These are phyloP conservation scores for Nycticryphes semicollaris DNA, from an alignment of 2,113 vertebrate species.

Conservation along the genomic window DNA sequence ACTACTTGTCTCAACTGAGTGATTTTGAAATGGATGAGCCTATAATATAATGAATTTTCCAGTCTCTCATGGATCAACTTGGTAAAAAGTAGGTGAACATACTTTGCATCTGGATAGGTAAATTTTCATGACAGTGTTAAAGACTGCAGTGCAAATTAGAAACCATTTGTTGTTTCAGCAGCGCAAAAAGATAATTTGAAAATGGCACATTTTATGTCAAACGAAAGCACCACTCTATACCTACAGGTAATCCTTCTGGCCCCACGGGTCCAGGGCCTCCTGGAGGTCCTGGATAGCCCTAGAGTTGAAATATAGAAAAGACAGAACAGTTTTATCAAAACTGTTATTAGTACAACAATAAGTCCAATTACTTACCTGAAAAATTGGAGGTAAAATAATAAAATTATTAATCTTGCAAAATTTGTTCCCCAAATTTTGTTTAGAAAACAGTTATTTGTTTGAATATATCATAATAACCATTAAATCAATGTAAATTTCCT, in stretches of 20 bases:
- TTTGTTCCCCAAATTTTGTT: not conserved
- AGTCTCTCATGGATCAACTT: not conserved
- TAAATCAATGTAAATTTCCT: not conserved
- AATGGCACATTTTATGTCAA: not conserved
- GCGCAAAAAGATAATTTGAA: not conserved
- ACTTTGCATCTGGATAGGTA: not conserved
- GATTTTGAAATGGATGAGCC: not conserved
- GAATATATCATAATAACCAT: not conserved
- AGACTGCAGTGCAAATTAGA: not conserved
- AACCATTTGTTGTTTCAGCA: not conserved
- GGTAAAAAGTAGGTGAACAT: not conserved
- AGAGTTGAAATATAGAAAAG: constrained; percentile 39
- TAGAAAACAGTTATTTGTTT: not conserved
- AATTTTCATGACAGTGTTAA: not conserved
- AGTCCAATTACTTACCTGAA: not conserved
- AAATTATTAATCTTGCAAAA: not conserved
- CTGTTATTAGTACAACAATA: not conserved
- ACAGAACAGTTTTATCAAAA: not conserved
- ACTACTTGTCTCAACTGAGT: not conserved
- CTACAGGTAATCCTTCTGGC: constrained; percentile 85
- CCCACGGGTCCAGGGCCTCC: constrained; percentile 88
- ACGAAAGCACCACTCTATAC: constrained; percentile 59
- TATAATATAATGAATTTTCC: not conserved
- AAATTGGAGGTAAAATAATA: not conserved
- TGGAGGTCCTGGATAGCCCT: constrained; percentile 92